Evolutionary conservation across 1,140 invertebrate species (phyloP).

Genomic region (Orchestia grillus): DNA sequence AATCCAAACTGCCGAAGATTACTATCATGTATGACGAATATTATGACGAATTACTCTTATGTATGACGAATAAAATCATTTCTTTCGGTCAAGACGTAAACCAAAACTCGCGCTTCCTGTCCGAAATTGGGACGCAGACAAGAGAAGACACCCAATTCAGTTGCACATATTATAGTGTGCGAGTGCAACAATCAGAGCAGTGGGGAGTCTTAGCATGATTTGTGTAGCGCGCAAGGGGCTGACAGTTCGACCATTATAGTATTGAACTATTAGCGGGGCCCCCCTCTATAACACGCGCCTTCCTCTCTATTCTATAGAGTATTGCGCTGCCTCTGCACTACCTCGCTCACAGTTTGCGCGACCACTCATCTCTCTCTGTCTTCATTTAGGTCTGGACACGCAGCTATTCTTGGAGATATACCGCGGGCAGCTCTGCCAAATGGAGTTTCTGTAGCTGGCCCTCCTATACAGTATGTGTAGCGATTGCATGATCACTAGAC

Average conservation of each 20-base stretch:
- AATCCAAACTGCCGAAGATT: too few species aligned
- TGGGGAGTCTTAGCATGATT: slow-evolving; percentile 55
- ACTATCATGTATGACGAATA: too few species aligned
- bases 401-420: slow-evolving; percentile 53
- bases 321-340: slow-evolving; percentile 16
- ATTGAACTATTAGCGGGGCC: slow-evolving; percentile 51
- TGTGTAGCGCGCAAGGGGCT: slow-evolving; percentile 49
- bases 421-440: slow-evolving; percentile 4
- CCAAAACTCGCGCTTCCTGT: not conserved
- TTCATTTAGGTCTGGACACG: slow-evolving; percentile 49
- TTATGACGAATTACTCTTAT: too few species aligned
- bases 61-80: not conserved
- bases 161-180: slow-evolving; percentile 30
- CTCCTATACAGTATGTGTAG: not conserved
- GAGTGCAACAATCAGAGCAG: slow-evolving; percentile 55
- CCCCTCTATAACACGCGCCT: slow-evolving; percentile 52
- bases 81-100: not conserved
- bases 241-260: slow-evolving; percentile 55
- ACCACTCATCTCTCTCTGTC: slow-evolving; percentile 56
- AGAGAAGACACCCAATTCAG: slow-evolving; percentile 21
- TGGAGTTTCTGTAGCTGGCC: not conserved
- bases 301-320: slow-evolving; percentile 45
- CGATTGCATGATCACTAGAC: slow-evolving; percentile 10
- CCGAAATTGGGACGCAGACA: not conserved
- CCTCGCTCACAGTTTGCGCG: slow-evolving; percentile 31